A percentile compares a stretch with the other conserved stretches of the same genome.
Evolutionary conservation across 2,113 vertebrate species (phyloP).

Genomic region (Eleginops maclovinus): DNA sequence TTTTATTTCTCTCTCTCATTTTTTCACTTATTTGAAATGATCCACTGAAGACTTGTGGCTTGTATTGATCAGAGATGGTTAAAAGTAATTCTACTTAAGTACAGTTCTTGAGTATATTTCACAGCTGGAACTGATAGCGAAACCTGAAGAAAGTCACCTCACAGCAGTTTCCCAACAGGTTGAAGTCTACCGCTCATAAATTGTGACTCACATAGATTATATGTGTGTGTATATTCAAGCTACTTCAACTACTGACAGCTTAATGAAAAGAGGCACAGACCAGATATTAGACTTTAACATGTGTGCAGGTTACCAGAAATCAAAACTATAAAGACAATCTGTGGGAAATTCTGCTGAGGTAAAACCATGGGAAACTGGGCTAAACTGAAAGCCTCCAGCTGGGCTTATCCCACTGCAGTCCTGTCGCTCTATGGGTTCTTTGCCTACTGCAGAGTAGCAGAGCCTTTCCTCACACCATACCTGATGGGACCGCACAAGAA

Average conservation of each 20-base stretch:
- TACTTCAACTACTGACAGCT: slow-evolving; percentile 7
- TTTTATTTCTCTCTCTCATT: neutral
- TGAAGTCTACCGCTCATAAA: slow-evolving; percentile 76
- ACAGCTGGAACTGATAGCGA: neutral
- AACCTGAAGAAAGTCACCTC: neutral
- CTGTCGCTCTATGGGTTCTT: slow-evolving; percentile 83
- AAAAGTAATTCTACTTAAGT: too few relatives aligned
- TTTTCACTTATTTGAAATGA: neutral
- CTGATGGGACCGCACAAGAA: slow-evolving; percentile 82
- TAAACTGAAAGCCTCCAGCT: slow-evolving; percentile 45
- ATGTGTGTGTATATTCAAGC: slow-evolving; percentile 2
- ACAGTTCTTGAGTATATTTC: too few relatives aligned
- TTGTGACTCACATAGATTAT: slow-evolving; percentile 30
- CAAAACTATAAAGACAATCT: neutral
- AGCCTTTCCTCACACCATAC: slow-evolving; percentile 83
- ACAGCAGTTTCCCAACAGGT: slow-evolving; percentile 42
- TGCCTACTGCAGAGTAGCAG: slow-evolving; percentile 79
- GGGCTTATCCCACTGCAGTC: slow-evolving; percentile 77
- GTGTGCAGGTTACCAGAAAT: neutral
- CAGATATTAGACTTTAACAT: neutral
- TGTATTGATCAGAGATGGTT: neutral
- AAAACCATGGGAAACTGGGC: slow-evolving; percentile 44
- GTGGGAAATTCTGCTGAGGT: neutral
- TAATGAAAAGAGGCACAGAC: neutral
- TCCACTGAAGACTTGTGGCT: neutral